Conservation (phyloP, 1,140 invertebrate genomes). For the Harlomillsia oculata region DNA sequence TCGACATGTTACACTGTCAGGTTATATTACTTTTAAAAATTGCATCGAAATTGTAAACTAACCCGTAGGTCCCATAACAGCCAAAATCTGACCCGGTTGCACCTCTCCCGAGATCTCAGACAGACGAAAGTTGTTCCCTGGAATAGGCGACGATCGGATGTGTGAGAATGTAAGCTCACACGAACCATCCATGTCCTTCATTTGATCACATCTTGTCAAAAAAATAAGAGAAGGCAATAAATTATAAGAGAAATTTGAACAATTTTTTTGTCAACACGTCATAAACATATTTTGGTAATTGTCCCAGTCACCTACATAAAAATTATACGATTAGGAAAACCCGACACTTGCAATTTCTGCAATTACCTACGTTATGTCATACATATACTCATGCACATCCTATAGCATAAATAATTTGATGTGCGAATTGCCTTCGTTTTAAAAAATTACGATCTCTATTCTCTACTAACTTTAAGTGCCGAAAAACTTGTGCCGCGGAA, state of each 20-base stretch:
- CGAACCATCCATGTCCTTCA: constrained; percentile 27
- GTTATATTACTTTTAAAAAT: no score
- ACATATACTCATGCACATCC: no score
- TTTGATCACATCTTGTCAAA: constrained; percentile 15
- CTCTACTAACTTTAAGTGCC: no score
- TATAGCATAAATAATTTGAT: no score
- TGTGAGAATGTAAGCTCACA: constrained; percentile 32
- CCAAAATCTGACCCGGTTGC: constrained; percentile 65
- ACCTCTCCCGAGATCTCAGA: constrained; percentile 60
- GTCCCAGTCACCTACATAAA: no score
- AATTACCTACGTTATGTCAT: background rate
- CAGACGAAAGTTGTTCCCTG: constrained; percentile 26
- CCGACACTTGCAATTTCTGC: background rate
- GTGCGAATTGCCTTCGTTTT: no score
- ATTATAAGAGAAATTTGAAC: background rate
- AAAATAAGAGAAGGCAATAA: background rate
- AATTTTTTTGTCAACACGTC: background rate
- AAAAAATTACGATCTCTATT: no score
- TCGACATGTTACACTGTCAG: background rate
- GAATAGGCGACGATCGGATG: constrained; percentile 21
- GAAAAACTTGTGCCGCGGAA: no score
- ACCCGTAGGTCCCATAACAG: constrained; percentile 76
- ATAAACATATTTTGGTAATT: no score
- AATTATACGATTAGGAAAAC: no score
- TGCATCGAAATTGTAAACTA: constrained; percentile 23